Evolutionary conservation across 2,888 invertebrate species (phyloP).

Genomic region (Agrotis ipsilon): DNA sequence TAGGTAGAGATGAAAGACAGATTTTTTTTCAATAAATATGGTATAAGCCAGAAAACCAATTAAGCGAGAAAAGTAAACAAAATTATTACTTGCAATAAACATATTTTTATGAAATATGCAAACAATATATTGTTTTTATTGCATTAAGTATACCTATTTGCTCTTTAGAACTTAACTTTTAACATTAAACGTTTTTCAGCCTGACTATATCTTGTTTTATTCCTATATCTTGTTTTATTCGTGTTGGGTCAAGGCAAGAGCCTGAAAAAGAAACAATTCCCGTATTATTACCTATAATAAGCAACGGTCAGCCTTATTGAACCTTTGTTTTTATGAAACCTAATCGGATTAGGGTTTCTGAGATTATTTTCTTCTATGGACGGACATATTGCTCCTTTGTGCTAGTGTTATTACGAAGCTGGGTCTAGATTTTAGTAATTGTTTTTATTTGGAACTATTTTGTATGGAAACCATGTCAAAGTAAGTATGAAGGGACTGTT

Average conservation of each 20-base stretch:
- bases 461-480: not conserved
- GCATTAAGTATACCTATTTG: too few relatives aligned
- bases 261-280: constrained; percentile 27
- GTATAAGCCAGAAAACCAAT: not conserved
- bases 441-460: not conserved
- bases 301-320: constrained; percentile 55
- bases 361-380: constrained; percentile 44
- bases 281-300: constrained; percentile 38
- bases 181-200: too few relatives aligned
- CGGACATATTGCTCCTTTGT: constrained; percentile 38
- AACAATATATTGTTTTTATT: too few relatives aligned
- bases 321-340: constrained; percentile 54
- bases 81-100: too few relatives aligned
- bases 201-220: too few relatives aligned
- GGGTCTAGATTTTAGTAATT: constrained; percentile 34
- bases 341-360: constrained; percentile 45
- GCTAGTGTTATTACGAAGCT: constrained; percentile 19
- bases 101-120: too few relatives aligned
- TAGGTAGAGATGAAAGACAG: too few relatives aligned
- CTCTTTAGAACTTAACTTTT: too few relatives aligned
- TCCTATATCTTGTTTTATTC: not conserved
- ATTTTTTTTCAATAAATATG: too few relatives aligned
- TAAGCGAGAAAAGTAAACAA: too few relatives aligned
- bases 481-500: not conserved
- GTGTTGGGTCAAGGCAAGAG: not conserved